These are phyloP conservation scores for Thera britannica DNA, from an alignment of 2,888 invertebrate species.

Conservation along the genomic window DNA sequence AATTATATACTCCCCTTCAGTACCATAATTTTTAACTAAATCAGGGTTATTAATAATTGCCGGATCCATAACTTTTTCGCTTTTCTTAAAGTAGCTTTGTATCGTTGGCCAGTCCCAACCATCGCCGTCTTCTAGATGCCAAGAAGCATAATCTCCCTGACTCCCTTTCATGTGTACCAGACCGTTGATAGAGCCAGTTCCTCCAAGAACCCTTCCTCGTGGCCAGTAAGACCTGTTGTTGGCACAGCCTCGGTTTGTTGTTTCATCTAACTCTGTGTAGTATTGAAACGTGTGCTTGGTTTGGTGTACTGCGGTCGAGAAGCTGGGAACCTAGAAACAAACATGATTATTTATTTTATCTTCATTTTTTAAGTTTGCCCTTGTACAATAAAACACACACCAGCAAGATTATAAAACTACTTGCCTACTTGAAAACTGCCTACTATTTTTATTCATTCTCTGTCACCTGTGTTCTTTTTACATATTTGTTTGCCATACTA, in stretches of 20 bases:
- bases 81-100: slow-evolving; percentile 72
- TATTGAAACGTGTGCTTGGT: slow-evolving; percentile 66
- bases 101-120: slow-evolving; percentile 75
- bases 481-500: neutral
- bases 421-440: too few species aligned
- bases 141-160: slow-evolving; percentile 66
- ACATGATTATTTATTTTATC: too few species aligned
- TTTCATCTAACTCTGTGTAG: slow-evolving; percentile 67
- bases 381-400: too few species aligned
- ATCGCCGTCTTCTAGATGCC: slow-evolving; percentile 65
- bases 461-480: too few species aligned
- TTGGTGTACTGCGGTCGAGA: slow-evolving; percentile 61
- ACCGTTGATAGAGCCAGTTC: slow-evolving; percentile 76
- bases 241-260: slow-evolving; percentile 57
- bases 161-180: slow-evolving; percentile 73
- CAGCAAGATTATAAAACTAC: too few species aligned
- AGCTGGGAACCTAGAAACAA: slow-evolving; percentile 70
- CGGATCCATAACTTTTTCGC: slow-evolving; percentile 72
- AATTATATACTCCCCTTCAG: slow-evolving; percentile 78
- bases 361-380: too few species aligned
- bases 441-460: too few species aligned
- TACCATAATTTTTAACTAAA: slow-evolving; percentile 69
- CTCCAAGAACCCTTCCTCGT: slow-evolving; percentile 71
- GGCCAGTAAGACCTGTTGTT: slow-evolving; percentile 71
- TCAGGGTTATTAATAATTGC: slow-evolving; percentile 67